These are phyloP conservation scores for Trichonephila inaurata DNA, from an alignment of 1,140 invertebrate species.

Conservation along the genomic window DNA sequence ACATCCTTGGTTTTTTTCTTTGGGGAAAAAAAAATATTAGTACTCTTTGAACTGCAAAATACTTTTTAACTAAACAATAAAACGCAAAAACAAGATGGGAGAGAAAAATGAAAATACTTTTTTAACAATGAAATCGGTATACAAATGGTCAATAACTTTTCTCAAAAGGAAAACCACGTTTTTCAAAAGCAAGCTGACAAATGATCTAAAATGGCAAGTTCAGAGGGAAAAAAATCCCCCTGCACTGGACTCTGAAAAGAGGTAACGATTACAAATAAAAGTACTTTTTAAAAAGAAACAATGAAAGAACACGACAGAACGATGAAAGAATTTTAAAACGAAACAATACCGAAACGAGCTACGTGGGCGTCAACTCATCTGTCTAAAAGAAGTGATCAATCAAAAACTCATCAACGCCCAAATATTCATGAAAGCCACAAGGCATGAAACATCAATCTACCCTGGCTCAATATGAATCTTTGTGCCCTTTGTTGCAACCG, in stretches of 20 bases:
- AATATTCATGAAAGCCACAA: slow-evolving; percentile 2
- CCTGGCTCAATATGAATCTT: neutral
- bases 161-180: neutral
- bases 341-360: neutral
- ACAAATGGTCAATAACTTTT: too few species aligned
- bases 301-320: neutral
- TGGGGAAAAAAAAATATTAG: too few species aligned
- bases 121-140: too few species aligned
- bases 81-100: too few species aligned
- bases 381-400: slow-evolving; percentile 17
- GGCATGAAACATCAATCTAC: slow-evolving; percentile 2
- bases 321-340: neutral
- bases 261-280: neutral
- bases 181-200: neutral
- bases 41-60: too few species aligned
- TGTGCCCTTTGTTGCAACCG: neutral
- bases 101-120: too few species aligned
- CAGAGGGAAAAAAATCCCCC: neutral
- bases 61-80: too few species aligned
- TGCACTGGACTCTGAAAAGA: neutral
- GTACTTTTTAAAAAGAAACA: neutral
- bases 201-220: neutral
- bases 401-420: slow-evolving; percentile 37
- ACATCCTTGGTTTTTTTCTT: too few species aligned
- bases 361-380: slow-evolving; percentile 9